Evolutionary conservation across 2,797 vertebrate species (phyloP).

Genomic region (Neomorphus geoffroyi): DNA sequence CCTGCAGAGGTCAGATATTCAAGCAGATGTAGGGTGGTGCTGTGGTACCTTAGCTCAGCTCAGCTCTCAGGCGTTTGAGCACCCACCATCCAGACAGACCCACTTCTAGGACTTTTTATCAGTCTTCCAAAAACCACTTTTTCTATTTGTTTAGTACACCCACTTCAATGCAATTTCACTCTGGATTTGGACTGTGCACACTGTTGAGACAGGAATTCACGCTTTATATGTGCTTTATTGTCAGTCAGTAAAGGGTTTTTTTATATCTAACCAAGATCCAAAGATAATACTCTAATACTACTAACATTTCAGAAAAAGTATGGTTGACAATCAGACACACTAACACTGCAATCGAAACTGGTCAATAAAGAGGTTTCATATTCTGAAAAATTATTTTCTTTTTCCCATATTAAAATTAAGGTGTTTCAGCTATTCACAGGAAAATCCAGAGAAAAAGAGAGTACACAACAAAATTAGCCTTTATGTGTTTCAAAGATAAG

Average conservation of each 20-base stretch:
- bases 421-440: not conserved
- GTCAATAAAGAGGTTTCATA: not conserved
- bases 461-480: not conserved
- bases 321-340: not conserved
- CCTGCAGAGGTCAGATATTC: not conserved
- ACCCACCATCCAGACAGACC: not conserved
- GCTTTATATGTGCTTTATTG: not conserved
- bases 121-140: not conserved
- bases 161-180: not conserved
- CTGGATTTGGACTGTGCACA: not conserved
- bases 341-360: not conserved
- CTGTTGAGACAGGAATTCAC: not conserved
- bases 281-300: not conserved
- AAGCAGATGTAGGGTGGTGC: not conserved
- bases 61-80: not conserved
- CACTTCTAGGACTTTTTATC: not conserved
- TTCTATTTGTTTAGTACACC: not conserved
- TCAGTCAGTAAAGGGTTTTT: not conserved
- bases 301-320: not conserved
- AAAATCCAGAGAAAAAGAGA: not conserved
- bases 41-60: not conserved
- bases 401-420: not conserved
- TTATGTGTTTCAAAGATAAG: not conserved
- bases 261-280: not conserved
- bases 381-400: not conserved